phyloP scores from a whole-genome alignment of 2,888 invertebrate species.

The Macrosoma leucophasiata region DNA sequence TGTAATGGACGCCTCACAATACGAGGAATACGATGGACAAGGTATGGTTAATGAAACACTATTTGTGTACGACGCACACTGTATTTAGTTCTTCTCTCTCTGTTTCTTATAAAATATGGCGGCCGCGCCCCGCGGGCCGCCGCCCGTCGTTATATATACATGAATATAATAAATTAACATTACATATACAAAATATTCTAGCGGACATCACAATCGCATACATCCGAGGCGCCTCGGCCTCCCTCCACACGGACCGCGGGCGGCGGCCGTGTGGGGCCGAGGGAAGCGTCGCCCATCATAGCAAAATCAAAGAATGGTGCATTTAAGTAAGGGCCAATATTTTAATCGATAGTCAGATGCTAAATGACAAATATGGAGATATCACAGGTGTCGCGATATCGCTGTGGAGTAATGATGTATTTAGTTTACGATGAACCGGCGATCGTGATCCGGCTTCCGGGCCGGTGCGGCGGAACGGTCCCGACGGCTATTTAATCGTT shows the following conservation, averaged over 20 bases:
- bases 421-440: too few species aligned
- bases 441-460: too few species aligned
- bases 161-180: conserved; percentile 16
- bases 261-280: not conserved
- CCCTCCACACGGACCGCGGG: too few species aligned
- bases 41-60: conserved; percentile 20
- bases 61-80: conserved; percentile 24
- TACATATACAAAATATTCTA: conserved; percentile 15
- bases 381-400: too few species aligned
- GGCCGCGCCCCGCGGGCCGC: conserved; percentile 5
- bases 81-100: conserved; percentile 24
- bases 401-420: too few species aligned
- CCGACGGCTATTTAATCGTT: too few species aligned
- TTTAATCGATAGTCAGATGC: too few species aligned
- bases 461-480: too few species aligned
- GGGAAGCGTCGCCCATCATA: conserved; percentile 3
- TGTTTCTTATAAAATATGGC: conserved; percentile 22
- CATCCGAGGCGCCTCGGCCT: not conserved
- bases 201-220: conserved; percentile 8
- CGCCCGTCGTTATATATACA: conserved; percentile 10
- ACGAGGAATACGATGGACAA: not conserved
- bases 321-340: too few species aligned
- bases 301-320: too few species aligned
- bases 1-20: too few species aligned
- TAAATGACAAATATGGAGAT: too few species aligned